A percentile compares a stretch with the other conserved stretches of the same genome.
phyloP scores from a whole-genome alignment of 2,113 vertebrate species.

The Emydura subglobosa region DNA sequence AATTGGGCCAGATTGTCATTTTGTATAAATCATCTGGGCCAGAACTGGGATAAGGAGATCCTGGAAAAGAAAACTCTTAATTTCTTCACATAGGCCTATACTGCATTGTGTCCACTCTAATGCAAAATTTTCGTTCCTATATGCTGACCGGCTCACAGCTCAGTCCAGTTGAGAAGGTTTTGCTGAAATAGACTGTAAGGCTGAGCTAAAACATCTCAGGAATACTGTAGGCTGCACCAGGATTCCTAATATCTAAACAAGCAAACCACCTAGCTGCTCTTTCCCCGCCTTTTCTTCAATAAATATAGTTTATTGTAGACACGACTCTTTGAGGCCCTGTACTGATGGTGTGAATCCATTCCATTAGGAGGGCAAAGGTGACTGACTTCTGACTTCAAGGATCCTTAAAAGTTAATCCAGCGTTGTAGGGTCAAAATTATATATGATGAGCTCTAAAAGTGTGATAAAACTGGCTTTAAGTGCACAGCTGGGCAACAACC shows the following conservation, averaged over 20 bases:
- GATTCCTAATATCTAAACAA: constrained; percentile 69
- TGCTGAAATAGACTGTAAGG: background rate
- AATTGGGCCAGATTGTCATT: background rate
- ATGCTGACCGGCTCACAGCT: background rate
- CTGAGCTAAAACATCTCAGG: constrained; percentile 30
- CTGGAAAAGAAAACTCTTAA: background rate
- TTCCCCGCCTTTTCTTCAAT: constrained; percentile 54
- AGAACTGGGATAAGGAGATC: background rate
- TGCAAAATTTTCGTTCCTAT: background rate
- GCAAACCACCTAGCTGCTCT: constrained; percentile 10
- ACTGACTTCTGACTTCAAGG: constrained; percentile 77
- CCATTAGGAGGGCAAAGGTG: constrained; percentile 83
- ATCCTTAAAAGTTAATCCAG: constrained; percentile 83
- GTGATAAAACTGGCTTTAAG: constrained; percentile 71
- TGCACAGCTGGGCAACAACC: constrained; percentile 70
- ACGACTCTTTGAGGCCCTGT: constrained; percentile 61
- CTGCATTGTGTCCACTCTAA: background rate
- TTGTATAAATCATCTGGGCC: background rate
- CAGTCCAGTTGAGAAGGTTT: background rate
- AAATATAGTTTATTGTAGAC: constrained; percentile 80
- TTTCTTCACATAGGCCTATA: background rate
- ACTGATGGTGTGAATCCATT: constrained; percentile 79
- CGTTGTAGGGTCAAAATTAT: constrained; percentile 77
- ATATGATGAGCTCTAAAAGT: constrained; percentile 77
- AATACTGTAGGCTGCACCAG: constrained; percentile 61